phyloP scores from a whole-genome alignment of 2,113 vertebrate species.

The Hemichromis elongatus region DNA sequence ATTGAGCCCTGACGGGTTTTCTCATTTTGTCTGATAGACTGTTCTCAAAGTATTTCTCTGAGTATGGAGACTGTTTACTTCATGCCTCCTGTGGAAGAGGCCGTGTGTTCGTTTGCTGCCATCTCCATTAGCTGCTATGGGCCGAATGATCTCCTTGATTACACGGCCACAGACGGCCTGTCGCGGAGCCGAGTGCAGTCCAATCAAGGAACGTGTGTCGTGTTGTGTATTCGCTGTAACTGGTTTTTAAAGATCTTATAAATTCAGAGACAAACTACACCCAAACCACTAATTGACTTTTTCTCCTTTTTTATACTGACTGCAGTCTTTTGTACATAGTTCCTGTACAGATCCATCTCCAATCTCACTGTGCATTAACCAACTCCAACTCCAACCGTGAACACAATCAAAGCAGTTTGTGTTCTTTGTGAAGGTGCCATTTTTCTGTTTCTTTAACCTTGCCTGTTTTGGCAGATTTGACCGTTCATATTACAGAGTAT shows the following conservation, averaged over 20 bases:
- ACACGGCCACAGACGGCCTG: background rate
- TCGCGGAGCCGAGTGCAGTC: background rate
- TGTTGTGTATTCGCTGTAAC: conserved; percentile 24
- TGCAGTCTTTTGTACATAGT: conserved; percentile 45
- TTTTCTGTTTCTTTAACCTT: background rate
- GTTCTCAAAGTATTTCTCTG: conserved; percentile 40
- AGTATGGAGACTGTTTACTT: background rate
- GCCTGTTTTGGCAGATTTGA: conserved; percentile 36
- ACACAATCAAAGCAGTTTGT: background rate
- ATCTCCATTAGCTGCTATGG: conserved; percentile 36
- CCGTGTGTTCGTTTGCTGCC: conserved; percentile 16
- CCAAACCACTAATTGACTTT: conserved; percentile 37
- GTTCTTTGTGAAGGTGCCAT: conserved; percentile 21
- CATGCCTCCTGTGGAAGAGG: background rate
- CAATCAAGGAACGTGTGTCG: background rate
- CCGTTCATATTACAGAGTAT: conserved; percentile 77
- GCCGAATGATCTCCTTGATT: background rate
- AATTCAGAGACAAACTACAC: conserved; percentile 13
- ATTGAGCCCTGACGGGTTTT: conserved; percentile 40
- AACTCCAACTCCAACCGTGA: background rate
- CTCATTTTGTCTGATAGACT: conserved; percentile 33
- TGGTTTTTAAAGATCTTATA: conserved; percentile 25
- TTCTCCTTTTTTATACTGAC: conserved; percentile 40
- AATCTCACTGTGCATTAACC: conserved; percentile 32
- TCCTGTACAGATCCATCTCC: conserved; percentile 35